phyloP scores from a whole-genome alignment of 1,140 invertebrate species.

The Ridgeia piscesae region DNA sequence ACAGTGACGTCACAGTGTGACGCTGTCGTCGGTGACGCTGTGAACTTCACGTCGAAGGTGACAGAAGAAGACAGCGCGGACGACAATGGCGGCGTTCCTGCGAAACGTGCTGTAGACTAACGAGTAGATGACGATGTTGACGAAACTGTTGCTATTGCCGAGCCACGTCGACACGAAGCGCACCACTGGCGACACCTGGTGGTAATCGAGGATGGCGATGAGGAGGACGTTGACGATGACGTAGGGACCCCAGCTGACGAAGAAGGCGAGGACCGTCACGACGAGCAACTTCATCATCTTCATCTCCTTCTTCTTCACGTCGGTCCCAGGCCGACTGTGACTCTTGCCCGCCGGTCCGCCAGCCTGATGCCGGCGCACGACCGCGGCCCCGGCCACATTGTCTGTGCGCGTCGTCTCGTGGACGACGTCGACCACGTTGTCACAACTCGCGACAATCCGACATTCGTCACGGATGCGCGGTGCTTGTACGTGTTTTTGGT shows the following conservation, averaged over 20 bases:
- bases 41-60: not conserved
- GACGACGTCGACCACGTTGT: not conserved
- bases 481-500: not conserved
- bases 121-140: constrained; percentile 37
- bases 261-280: constrained; percentile 28
- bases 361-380: not conserved
- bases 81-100: not conserved
- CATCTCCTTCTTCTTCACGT: not conserved
- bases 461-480: not conserved
- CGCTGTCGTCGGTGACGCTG: not conserved
- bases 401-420: not conserved
- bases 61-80: not conserved
- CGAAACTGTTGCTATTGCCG: constrained; percentile 37
- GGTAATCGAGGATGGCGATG: constrained; percentile 22
- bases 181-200: constrained; percentile 17
- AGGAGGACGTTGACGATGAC: not conserved
- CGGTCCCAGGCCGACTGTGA: not conserved
- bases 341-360: not conserved
- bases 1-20: not conserved
- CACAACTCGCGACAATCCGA: not conserved
- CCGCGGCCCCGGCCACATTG: not conserved
- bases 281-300: constrained; percentile 33
- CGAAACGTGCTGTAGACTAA: constrained; percentile 33
- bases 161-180: constrained; percentile 34
- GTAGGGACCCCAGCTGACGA: constrained; percentile 37